These are phyloP conservation scores for Lordiphosa collinella DNA, from an alignment of 1,140 invertebrate species.

Conservation along the genomic window DNA sequence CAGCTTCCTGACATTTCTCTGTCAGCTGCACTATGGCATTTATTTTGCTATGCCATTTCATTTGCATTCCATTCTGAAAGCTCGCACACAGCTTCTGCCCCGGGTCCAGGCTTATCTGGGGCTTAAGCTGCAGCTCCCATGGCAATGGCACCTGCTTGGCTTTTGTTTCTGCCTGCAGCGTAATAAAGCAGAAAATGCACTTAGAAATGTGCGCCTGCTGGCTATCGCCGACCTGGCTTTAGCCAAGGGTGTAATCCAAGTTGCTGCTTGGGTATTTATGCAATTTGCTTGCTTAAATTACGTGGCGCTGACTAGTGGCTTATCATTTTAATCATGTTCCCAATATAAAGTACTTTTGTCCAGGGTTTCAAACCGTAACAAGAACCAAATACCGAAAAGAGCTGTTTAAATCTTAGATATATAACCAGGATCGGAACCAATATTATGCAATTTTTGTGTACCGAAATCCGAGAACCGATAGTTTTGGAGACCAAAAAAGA, in stretches of 20 bases:
- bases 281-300: constrained; percentile 5
- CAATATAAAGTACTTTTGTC: no score
- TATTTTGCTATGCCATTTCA: constrained; percentile 35
- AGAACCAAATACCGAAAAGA: no score
- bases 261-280: constrained; percentile 16
- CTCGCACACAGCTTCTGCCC: constrained; percentile 1
- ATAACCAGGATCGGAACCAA: no score
- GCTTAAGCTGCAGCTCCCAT: constrained; percentile 21
- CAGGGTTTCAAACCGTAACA: no score
- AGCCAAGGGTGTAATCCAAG: constrained; percentile 1
- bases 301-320: no score
- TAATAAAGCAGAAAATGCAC: constrained; percentile 52
- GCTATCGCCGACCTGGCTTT: constrained; percentile 26
- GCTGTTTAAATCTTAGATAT: no score
- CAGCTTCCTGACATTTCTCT: constrained; percentile 32
- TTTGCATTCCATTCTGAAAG: constrained; percentile 44
- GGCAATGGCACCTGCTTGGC: constrained; percentile 8
- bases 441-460: no score
- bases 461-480: no score
- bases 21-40: constrained; percentile 20
- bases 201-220: constrained; percentile 7
- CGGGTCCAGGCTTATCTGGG: constrained; percentile 28
- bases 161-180: constrained; percentile 22
- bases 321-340: no score
- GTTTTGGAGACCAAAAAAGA: no score